phyloP scores from a whole-genome alignment of 2,113 vertebrate genomes.

The Salvator merianae region DNA sequence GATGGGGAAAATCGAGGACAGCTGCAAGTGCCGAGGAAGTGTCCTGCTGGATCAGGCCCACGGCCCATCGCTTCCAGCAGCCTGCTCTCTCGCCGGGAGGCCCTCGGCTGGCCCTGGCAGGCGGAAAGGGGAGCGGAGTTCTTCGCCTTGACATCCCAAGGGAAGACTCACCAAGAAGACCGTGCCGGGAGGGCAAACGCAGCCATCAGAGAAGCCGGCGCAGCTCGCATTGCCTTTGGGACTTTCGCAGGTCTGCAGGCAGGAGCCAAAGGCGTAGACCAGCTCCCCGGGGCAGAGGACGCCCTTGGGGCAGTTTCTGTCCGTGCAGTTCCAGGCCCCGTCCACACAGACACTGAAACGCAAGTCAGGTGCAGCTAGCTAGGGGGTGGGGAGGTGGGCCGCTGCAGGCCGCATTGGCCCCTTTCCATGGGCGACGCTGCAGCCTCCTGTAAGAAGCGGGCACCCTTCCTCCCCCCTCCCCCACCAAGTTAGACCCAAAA shows the following conservation, averaged over 20 bases:
- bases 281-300: slow-evolving; percentile 79
- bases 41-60: no score
- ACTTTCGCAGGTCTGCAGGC: slow-evolving; percentile 84
- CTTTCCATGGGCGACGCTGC: accelerated
- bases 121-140: no score
- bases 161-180: slow-evolving; percentile 79
- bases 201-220: slow-evolving; percentile 73
- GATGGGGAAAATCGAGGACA: no score
- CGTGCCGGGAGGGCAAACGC: slow-evolving; percentile 83
- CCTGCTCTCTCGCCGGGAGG: no score
- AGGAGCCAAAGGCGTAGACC: slow-evolving; percentile 78
- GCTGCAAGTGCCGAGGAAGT: no score
- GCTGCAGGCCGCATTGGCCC: accelerated
- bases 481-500: no score
- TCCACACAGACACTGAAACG: slow-evolving; percentile 73
- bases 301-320: slow-evolving; percentile 66
- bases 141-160: background rate
- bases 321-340: slow-evolving; percentile 82
- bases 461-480: accelerated
- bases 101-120: no score
- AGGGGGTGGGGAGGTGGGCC: background rate
- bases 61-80: no score
- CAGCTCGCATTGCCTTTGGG: slow-evolving; percentile 69
- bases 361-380: accelerated
- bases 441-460: background rate